Evolutionary conservation across 2,113 vertebrate species (phyloP).

Genomic region (Hypocryptadius cinnamomeus): DNA sequence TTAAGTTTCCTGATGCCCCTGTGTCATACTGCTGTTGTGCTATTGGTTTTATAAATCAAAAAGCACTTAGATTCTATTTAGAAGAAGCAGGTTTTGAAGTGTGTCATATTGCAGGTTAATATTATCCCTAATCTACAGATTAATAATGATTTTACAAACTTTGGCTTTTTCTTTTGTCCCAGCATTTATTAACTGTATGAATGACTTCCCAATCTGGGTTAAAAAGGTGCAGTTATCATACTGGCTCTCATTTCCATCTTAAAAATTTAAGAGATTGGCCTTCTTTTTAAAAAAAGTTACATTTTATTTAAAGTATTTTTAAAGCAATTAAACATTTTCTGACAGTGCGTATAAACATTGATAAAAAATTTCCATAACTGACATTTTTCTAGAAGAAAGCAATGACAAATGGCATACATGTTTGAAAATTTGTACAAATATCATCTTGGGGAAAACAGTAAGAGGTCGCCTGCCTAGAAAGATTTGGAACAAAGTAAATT

Average conservation of each 20-base stretch:
- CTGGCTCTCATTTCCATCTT: background rate
- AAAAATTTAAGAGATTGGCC: background rate
- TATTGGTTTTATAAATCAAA: background rate
- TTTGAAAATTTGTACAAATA: background rate
- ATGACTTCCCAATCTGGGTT: background rate
- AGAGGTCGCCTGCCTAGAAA: background rate
- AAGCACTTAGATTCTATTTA: background rate
- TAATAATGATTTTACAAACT: background rate
- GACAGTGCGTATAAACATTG: background rate
- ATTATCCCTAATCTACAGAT: background rate
- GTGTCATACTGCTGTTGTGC: background rate
- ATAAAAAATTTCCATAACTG: background rate
- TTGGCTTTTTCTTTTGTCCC: background rate
- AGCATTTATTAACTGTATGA: background rate
- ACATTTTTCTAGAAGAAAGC: background rate
- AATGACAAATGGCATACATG: background rate
- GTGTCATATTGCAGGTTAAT: background rate
- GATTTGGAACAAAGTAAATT: background rate
- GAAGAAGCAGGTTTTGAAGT: background rate
- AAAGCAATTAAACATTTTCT: background rate
- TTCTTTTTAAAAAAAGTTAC: background rate
- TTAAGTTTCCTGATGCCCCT: background rate
- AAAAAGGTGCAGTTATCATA: background rate
- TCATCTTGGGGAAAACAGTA: background rate
- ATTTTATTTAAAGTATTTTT: background rate